Percentiles rank a stretch among this genome's conserved stretches.
Conservation (phyloP, 2,113 vertebrate species). For the Pleuronectes platessa region DNA sequence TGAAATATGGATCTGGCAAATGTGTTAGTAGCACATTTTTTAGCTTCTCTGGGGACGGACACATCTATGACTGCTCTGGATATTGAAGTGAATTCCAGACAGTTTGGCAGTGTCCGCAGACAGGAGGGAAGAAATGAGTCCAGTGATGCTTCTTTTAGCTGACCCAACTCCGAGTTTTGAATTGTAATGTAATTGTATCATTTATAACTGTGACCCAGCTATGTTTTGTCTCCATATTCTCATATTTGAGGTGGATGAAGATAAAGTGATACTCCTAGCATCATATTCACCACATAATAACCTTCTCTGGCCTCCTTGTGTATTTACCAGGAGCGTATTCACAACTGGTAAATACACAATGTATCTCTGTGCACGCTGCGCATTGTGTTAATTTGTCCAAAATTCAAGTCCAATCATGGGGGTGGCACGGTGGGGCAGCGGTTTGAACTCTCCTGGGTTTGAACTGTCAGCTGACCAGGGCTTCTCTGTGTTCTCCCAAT, state of each 20-base stretch:
- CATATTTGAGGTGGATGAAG: slow-evolving; percentile 4
- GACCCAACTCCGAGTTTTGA: slow-evolving; percentile 71
- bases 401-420: too few species aligned
- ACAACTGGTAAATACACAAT: background rate
- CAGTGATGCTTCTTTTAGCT: slow-evolving; percentile 75
- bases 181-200: slow-evolving; percentile 52
- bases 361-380: background rate
- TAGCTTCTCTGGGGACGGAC: slow-evolving; percentile 53
- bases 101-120: slow-evolving; percentile 67
- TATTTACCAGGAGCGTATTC: too few species aligned
- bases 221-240: slow-evolving; percentile 40
- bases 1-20: slow-evolving; percentile 67
- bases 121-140: slow-evolving; percentile 68
- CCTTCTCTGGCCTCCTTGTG: background rate
- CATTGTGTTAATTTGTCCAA: background rate
- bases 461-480: too few species aligned
- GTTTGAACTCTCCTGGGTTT: too few species aligned
- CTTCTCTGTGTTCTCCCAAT: too few species aligned
- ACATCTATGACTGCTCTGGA: slow-evolving; percentile 68
- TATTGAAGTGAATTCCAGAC: slow-evolving; percentile 65
- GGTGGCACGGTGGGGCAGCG: too few species aligned
- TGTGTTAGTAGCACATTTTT: slow-evolving; percentile 73
- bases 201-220: slow-evolving; percentile 62
- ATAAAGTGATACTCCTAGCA: background rate
- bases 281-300: background rate